These are phyloP conservation scores for Triplophysa yarkandensis DNA, from an alignment of 2,797 vertebrate genomes.

Conservation along the genomic window DNA sequence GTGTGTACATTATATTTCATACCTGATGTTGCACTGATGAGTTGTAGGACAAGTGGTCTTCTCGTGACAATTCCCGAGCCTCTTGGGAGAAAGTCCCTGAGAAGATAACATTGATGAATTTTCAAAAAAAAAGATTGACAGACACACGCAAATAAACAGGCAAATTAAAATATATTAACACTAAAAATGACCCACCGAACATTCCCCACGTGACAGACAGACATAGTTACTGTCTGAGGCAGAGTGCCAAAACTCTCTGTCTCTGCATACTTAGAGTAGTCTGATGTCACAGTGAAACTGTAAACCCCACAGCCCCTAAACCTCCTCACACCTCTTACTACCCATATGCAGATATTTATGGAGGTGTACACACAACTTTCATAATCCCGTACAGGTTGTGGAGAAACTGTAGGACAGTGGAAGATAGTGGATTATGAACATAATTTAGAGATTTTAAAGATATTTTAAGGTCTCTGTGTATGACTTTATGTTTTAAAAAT, in stretches of 20 bases:
- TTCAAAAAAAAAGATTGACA: not conserved
- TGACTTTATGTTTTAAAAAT: too few relatives aligned
- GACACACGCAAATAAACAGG: not conserved
- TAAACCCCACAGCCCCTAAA: constrained; percentile 22
- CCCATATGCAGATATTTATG: constrained; percentile 49
- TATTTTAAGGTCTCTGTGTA: too few relatives aligned
- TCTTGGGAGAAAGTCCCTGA: constrained; percentile 78
- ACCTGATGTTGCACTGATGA: constrained; percentile 68
- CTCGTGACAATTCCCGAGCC: constrained; percentile 78
- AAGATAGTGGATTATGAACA: not conserved
- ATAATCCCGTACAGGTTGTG: constrained; percentile 5
- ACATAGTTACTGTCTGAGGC: constrained; percentile 38
- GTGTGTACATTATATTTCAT: constrained; percentile 7
- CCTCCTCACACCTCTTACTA: constrained; percentile 33
- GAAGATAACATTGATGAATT: not conserved
- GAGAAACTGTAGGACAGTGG: not conserved
- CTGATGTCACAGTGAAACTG: constrained; percentile 48
- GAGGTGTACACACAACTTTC: constrained; percentile 37
- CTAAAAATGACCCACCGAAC: not conserved
- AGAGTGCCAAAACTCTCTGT: constrained; percentile 18
- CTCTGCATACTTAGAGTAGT: constrained; percentile 23
- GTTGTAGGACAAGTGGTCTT: constrained; percentile 77
- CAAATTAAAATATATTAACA: not conserved
- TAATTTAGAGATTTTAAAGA: not conserved
- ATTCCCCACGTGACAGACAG: constrained; percentile 27